Base-by-base conservation (phyloP, 2,888 invertebrate genomes). In the Volucella zonaria region DNA sequence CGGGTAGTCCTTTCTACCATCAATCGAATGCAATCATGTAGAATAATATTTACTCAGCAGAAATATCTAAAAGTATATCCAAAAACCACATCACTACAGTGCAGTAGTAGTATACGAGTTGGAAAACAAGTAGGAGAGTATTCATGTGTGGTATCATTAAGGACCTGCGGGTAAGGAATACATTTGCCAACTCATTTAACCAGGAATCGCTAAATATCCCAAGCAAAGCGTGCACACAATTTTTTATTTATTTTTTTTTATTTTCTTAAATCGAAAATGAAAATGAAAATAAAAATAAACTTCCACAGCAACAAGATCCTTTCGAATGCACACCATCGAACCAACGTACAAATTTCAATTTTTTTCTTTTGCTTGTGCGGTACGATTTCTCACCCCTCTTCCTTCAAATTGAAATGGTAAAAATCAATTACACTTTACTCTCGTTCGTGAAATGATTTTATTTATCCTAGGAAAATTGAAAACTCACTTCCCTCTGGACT, bases 391-490 rank as follows among this genome's bases (percentile, higher is more conserved):
- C 31, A 31, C 0, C 31, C 31, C 31, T 18, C 45, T 45, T 23
- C 49, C 56, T 64, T 64, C 76, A 85, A 81, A 85, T 81, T 85
- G 81, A 85, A 85, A 85, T 81, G 81, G 85, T 85, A 85, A 85
- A 85, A 85, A 85, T 85, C 85, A 85, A 85, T 85, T 85, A 85
- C 85, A 81, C 85, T 85, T 73, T 85, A 81, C 64, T 85, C 54
- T 77, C 76, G 62, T 81, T 85, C 85, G 85, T 85, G 81, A 64
- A 85, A 85, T 85, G 81, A 85, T 81, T 85, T 85, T 85, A 85
- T 85, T 85, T 85, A 85, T 85, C 68, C 85, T 77, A 73, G 85
- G 85, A 81, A 85, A 85, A 85, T 85, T 85, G 85, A 85, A 85
- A 81, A 80, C 47, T 42, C 31, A 14, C 42, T 45, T 38, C 40